Conservation (phyloP, 2,888 invertebrate genomes). For the Tribolium freemani region DNA sequence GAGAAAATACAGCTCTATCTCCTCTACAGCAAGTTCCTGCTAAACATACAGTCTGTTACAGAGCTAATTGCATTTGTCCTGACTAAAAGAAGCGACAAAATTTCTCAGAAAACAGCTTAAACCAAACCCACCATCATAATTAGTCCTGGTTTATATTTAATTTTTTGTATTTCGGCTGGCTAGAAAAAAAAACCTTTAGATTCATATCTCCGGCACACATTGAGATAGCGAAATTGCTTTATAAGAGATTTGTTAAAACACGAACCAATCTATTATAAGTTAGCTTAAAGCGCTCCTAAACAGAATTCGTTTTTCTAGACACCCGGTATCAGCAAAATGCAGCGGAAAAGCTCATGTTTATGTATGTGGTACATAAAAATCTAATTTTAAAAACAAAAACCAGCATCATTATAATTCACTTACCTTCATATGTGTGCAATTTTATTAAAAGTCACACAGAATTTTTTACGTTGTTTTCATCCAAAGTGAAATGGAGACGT, state of each 20-base stretch:
- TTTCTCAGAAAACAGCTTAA: too few relatives aligned
- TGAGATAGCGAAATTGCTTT: too few relatives aligned
- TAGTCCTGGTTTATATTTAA: too few relatives aligned
- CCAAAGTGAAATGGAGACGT: neutral
- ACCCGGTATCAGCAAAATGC: neutral
- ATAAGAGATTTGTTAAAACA: neutral
- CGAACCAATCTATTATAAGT: too few relatives aligned
- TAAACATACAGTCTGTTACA: constrained; percentile 13
- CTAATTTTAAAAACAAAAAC: neutral
- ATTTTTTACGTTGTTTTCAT: neutral
- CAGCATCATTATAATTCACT: neutral
- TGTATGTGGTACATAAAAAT: neutral
- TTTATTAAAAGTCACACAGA: neutral
- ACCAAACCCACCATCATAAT: too few relatives aligned
- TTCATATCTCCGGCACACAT: too few relatives aligned
- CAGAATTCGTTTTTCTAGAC: too few relatives aligned
- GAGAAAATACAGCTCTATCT: constrained; percentile 31
- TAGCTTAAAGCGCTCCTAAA: too few relatives aligned
- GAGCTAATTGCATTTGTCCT: neutral
- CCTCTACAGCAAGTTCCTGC: constrained; percentile 1
- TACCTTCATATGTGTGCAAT: neutral
- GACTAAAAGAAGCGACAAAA: too few relatives aligned
- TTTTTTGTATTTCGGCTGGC: too few relatives aligned
- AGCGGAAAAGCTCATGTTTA: neutral
- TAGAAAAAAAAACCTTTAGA: too few relatives aligned